Base-by-base conservation (phyloP, 2,888 invertebrate species). In the Matsumyia berberina region DNA sequence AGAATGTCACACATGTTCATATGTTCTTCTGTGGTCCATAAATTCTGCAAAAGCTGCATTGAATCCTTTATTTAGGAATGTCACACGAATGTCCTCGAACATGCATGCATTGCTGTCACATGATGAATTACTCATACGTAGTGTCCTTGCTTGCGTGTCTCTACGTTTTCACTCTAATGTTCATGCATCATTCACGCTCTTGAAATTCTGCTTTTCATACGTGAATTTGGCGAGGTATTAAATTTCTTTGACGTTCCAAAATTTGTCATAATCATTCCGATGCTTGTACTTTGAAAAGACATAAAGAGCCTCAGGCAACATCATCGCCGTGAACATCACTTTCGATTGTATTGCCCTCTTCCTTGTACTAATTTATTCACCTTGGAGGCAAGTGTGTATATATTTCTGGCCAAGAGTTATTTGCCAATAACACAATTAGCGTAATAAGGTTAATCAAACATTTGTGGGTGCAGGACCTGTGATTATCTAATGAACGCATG, bases 371-470 rank as follows among this genome's bases (percentile, higher is more conserved):
- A 57, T 57, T 19, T 35, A 19, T 19, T 39, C 15, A 6, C 35
- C 7, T 67, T 29, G 12, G 2, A 29, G 31, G 39, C 42, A 11
- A 19, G n/a, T 7, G 17, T 11, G 42, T 69, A 17, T 49, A 4
- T 24, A 24, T 4, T 24, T 4, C 17, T 58, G 58, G 58, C 57
- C 37, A 72, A 37, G 39, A 49, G 39, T 51, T 51, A 72, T 72
- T 60, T 72, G 60, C 60, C 72, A 37, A 39, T 31, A 51, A 39
- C 31, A 60, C 37, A 72, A 72, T 60, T 53, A 60, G 39, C 67
- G 39, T 39, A 39, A 37, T 29, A 53, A 53, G 60, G 31, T 42
- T 33, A 51, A 8, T 31, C 67, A 29, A 44, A 5, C 60, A 31
- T 15, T 17, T 8, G 24, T 3, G 17, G 46, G 15, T n/a, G 24